phyloP scores from a whole-genome alignment of 2,888 invertebrate genomes.

The Acronicta leporina region DNA sequence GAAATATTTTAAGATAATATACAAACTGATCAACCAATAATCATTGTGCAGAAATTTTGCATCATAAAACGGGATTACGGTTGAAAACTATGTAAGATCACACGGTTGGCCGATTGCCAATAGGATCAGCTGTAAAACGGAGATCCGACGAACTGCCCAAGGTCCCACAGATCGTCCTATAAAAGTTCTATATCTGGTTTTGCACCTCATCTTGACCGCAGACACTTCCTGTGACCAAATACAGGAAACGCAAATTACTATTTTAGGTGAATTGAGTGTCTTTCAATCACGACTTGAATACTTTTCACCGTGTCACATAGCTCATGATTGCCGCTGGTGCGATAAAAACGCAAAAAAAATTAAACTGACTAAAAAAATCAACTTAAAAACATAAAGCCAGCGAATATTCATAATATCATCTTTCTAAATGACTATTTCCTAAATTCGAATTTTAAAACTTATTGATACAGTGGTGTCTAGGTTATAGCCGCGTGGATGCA shows the following conservation, averaged over 20 bases:
- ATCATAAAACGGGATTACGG: slow-evolving; percentile 38
- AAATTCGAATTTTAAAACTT: no score
- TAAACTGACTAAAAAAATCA: no score
- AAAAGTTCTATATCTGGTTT: slow-evolving; percentile 21
- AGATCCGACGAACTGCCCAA: slow-evolving; percentile 32
- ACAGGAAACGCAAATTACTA: background rate
- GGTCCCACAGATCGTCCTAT: slow-evolving; percentile 28
- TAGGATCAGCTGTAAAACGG: slow-evolving; percentile 35
- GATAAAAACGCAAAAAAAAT: no score
- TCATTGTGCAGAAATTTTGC: slow-evolving; percentile 30
- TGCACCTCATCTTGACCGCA: slow-evolving; percentile 2
- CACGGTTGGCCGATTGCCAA: slow-evolving; percentile 50
- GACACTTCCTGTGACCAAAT: background rate
- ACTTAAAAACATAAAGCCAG: no score
- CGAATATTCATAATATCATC: no score
- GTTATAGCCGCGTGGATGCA: no score
- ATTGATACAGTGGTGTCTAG: no score
- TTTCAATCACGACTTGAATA: no score
- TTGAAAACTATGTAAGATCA: slow-evolving; percentile 36
- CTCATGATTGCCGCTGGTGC: no score
- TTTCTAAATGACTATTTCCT: no score
- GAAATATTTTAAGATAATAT: background rate
- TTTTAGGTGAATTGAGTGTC: no score
- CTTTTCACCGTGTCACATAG: no score
- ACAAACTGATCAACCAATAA: slow-evolving; percentile 19